These are phyloP conservation scores for Elaphurus davidianus DNA, from an alignment of 2,113 vertebrate genomes.

Conservation along the genomic window DNA sequence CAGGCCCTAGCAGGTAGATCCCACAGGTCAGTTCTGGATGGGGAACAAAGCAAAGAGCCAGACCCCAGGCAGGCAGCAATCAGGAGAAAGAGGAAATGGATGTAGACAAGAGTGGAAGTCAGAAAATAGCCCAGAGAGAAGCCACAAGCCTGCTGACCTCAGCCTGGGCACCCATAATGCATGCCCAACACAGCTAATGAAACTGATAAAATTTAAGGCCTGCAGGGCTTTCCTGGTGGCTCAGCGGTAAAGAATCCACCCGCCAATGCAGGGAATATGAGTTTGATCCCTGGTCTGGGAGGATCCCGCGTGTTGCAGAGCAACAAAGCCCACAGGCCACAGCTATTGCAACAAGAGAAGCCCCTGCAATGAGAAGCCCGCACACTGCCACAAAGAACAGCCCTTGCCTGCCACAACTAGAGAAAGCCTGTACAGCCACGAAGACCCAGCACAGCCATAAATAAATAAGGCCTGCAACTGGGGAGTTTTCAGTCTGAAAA, in stretches of 20 bases:
- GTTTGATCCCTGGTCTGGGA: neutral
- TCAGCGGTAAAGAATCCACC: neutral
- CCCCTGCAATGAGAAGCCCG: neutral
- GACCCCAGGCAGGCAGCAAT: neutral
- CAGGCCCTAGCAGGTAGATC: neutral
- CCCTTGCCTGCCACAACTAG: neutral
- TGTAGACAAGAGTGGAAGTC: neutral
- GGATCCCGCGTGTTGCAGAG: neutral
- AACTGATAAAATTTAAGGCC: neutral
- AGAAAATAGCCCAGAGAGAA: neutral
- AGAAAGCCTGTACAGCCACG: neutral
- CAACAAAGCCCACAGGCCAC: neutral
- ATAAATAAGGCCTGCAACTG: neutral
- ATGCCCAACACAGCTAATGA: rapidly evolving
- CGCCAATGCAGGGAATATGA: neutral
- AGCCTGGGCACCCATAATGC: neutral
- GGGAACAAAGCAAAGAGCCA: neutral
- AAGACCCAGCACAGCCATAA: neutral
- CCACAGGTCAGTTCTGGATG: neutral
- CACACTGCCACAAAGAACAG: neutral
- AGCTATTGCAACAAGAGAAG: neutral
- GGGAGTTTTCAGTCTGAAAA: neutral
- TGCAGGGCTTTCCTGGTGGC: neutral
- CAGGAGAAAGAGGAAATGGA: neutral
- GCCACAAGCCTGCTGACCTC: neutral